A percentile compares a stretch with the other conserved stretches of the same genome.
These are phyloP conservation scores for Periparus ater DNA, from an alignment of 2,797 vertebrate species.

Conservation along the genomic window DNA sequence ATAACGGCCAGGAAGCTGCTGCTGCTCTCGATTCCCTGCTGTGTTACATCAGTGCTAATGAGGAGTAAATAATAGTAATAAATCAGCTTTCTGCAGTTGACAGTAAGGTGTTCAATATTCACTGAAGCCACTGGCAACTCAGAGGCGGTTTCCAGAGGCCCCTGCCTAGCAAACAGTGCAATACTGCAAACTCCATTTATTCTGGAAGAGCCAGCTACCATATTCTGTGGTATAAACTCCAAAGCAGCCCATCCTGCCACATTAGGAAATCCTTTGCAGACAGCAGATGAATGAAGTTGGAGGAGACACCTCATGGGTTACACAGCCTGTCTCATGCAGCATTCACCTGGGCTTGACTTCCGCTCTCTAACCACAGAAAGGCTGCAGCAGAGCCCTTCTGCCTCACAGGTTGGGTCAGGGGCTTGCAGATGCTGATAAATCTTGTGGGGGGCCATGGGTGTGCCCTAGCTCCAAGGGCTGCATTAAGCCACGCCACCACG, in stretches of 20 bases:
- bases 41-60: neutral
- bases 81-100: neutral
- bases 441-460: fast-evolving
- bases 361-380: neutral
- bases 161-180: neutral
- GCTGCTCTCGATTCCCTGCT: neutral
- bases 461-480: neutral
- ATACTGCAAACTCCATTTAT: neutral
- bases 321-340: neutral
- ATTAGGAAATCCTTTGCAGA: neutral
- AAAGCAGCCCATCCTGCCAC: neutral
- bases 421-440: no score
- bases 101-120: neutral
- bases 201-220: neutral
- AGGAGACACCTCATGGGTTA: neutral
- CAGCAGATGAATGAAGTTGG: neutral
- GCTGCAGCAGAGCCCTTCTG: neutral
- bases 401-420: fast-evolving
- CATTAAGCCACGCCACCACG: neutral
- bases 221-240: neutral
- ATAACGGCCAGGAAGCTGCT: neutral
- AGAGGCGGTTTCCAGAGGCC: neutral
- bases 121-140: neutral
- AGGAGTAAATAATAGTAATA: constrained; percentile 19
- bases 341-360: neutral